Percentiles rank a stretch among this genome's conserved stretches.
phyloP scores from a whole-genome alignment of 2,113 vertebrate species.

The Microtus oregoni region DNA sequence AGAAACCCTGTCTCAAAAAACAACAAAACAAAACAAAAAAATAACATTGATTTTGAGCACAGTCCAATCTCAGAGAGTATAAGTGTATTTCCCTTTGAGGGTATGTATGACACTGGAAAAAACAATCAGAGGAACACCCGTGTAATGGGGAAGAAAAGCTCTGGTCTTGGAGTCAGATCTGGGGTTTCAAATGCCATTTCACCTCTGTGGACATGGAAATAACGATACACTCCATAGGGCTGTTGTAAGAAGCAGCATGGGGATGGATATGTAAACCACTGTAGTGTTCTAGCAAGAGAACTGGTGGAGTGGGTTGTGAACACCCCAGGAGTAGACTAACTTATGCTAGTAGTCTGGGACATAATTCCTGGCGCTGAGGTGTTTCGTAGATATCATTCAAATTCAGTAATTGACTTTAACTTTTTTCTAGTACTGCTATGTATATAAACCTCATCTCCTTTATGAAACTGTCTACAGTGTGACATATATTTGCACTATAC shows the following conservation, averaged over 20 bases:
- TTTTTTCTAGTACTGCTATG: constrained; percentile 42
- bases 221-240: background rate
- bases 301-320: background rate
- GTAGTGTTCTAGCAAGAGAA: background rate
- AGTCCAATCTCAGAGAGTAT: background rate
- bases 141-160: background rate
- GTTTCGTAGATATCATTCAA: constrained; percentile 50
- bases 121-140: background rate
- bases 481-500: background rate
- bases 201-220: constrained; percentile 29
- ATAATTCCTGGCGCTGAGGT: constrained; percentile 33
- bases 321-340: background rate
- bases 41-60: background rate
- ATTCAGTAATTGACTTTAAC: constrained; percentile 17
- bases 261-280: background rate
- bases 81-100: background rate
- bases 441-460: constrained; percentile 33
- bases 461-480: constrained; percentile 41
- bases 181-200: constrained; percentile 43
- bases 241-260: background rate
- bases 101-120: background rate
- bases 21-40: background rate
- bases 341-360: background rate
- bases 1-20: background rate
- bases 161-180: background rate